Percentiles rank a stretch among this genome's conserved stretches.
phyloP scores from a whole-genome alignment of 2,113 vertebrate species.

The Lucifuga dentata region DNA sequence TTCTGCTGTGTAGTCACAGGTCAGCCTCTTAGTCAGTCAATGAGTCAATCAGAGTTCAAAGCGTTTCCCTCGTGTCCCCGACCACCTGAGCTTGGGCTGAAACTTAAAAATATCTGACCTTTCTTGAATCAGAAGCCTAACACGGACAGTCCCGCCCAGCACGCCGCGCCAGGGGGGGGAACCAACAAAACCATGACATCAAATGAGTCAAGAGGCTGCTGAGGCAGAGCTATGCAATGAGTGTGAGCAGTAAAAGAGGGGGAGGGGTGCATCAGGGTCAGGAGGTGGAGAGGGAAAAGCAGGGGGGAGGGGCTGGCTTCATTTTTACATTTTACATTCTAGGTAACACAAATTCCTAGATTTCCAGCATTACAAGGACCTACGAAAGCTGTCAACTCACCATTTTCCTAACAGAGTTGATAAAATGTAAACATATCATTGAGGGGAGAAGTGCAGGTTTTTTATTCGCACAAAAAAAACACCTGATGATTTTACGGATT shows the following conservation, averaged over 20 bases:
- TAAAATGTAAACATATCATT: background rate
- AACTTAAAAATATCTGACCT: slow-evolving; percentile 70
- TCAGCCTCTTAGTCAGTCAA: slow-evolving; percentile 19
- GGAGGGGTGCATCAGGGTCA: slow-evolving; percentile 59
- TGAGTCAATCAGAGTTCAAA: slow-evolving; percentile 50
- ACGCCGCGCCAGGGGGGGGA: slow-evolving; percentile 54
- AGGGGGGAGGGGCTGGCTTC: slow-evolving; percentile 46
- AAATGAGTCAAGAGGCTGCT: slow-evolving; percentile 55
- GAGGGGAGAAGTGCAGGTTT: background rate
- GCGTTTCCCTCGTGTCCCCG: slow-evolving; percentile 15
- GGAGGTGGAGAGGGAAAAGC: slow-evolving; percentile 48
- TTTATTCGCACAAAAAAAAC: background rate
- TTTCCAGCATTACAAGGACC: slow-evolving; percentile 25
- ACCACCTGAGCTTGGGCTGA: slow-evolving; percentile 53
- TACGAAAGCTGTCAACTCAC: background rate
- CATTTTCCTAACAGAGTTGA: background rate
- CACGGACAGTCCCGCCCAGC: slow-evolving; percentile 53
- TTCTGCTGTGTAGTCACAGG: slow-evolving; percentile 25
- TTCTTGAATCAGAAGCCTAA: slow-evolving; percentile 38
- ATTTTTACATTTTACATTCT: slow-evolving; percentile 52
- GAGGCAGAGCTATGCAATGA: slow-evolving; percentile 59
- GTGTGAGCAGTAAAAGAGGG: slow-evolving; percentile 46
- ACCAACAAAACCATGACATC: slow-evolving; percentile 68
- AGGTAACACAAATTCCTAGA: slow-evolving; percentile 45
- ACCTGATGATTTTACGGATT: background rate